Conservation (phyloP, 2,888 invertebrate species). For the Periphyllus acericola region DNA sequence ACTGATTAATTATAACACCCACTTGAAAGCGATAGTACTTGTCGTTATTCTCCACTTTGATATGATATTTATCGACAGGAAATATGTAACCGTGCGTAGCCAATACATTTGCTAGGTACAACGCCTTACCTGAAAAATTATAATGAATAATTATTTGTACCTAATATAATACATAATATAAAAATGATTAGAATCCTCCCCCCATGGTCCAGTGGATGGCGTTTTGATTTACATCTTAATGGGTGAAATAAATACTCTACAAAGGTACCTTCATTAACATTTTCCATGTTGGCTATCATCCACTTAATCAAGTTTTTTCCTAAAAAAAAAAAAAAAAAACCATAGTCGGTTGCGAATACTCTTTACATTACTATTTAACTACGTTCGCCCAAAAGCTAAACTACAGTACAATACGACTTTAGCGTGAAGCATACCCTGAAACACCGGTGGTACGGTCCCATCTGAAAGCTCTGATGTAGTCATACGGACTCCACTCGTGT, state of each 20-base stretch:
- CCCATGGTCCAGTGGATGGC: neutral
- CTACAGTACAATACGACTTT: neutral
- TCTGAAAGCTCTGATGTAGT: neutral
- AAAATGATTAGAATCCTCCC: too few species aligned
- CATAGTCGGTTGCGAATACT: neutral
- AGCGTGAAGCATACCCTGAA: neutral
- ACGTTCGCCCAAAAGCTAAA: too few species aligned
- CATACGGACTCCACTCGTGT: neutral
- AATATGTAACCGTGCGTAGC: conserved; percentile 98
- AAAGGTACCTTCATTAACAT: neutral
- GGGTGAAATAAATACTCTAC: too few species aligned
- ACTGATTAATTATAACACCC: neutral
- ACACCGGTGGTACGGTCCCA: neutral
- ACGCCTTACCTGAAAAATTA: conserved; percentile 80
- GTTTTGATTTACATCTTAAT: neutral
- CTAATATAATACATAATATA: too few species aligned
- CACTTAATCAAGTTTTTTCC: neutral
- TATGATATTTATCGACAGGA: conserved; percentile 97
- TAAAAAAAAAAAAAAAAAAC: neutral
- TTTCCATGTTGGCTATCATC: neutral
- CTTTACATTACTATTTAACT: neutral
- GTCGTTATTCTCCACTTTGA: conserved; percentile 96
- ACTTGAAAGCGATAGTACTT: conserved; percentile 90
- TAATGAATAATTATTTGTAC: neutral
- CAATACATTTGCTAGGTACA: conserved; percentile 93